phyloP scores from a whole-genome alignment of 1,140 invertebrate genomes.

The Pentalonia nigronervosa region DNA sequence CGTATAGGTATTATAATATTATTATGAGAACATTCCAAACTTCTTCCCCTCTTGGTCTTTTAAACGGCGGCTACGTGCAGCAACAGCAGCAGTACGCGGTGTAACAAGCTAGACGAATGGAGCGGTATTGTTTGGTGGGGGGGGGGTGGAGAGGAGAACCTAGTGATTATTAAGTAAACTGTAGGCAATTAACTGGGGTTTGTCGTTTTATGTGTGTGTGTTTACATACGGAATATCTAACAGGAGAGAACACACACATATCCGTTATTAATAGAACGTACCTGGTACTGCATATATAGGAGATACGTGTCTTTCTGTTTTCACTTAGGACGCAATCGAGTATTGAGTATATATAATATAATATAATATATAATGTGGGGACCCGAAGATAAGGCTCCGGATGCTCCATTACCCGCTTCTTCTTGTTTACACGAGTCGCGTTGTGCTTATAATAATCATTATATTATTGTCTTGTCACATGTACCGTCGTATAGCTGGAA shows the following conservation, averaged over 20 bases:
- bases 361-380: conserved; percentile 23
- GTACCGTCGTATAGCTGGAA: not conserved
- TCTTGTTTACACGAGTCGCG: conserved; percentile 43
- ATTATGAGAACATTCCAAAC: conserved; percentile 21
- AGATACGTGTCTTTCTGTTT: conserved; percentile 20
- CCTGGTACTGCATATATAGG: not conserved
- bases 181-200: conserved; percentile 49
- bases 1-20: conserved; percentile 30
- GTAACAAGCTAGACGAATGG: not conserved
- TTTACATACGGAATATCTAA: conserved; percentile 33
- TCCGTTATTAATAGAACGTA: conserved; percentile 47
- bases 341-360: not conserved
- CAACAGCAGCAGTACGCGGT: not conserved
- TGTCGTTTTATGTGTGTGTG: conserved; percentile 14
- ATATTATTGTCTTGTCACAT: conserved; percentile 44
- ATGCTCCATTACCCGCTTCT: conserved; percentile 35
- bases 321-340: conserved; percentile 27
- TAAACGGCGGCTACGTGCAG: not conserved
- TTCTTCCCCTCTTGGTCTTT: not conserved
- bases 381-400: conserved; percentile 53
- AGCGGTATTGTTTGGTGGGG: too few relatives aligned
- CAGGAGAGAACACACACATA: conserved; percentile 34
- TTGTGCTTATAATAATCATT: conserved; percentile 41
- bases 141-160: not conserved
- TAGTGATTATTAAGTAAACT: conserved; percentile 53